Percentiles rank a stretch among this genome's conserved stretches.
Evolutionary conservation across 2,113 vertebrate genomes (phyloP).

Genomic region (Melozone crissalis): DNA sequence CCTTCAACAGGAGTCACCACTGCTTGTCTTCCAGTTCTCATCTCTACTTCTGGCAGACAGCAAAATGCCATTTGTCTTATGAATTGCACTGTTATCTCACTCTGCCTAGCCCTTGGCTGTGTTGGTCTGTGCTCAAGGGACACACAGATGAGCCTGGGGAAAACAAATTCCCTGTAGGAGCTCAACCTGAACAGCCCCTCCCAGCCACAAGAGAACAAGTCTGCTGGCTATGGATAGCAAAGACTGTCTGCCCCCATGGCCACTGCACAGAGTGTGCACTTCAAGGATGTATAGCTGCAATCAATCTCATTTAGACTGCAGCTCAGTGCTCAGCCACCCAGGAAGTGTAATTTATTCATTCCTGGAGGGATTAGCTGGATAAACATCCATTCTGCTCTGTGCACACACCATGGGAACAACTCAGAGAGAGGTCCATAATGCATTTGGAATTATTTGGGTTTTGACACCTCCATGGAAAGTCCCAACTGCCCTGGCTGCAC

Average conservation of each 20-base stretch:
- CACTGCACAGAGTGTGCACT: background rate
- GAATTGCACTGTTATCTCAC: background rate
- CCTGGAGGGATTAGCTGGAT: conserved; percentile 43
- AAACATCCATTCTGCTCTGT: conserved; percentile 34
- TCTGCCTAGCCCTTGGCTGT: background rate
- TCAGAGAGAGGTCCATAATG: background rate
- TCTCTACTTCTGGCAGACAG: background rate
- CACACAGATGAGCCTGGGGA: background rate
- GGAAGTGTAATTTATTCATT: conserved; percentile 24
- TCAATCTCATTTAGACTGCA: conserved; percentile 40
- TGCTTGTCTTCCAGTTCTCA: background rate
- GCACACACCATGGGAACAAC: background rate
- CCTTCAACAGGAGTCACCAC: background rate
- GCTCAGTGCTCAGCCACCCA: background rate
- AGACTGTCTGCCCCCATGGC: background rate
- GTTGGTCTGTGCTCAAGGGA: background rate
- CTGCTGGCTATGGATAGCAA: background rate
- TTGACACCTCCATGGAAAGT: background rate
- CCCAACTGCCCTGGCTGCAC: background rate
- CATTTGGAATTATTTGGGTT: background rate
- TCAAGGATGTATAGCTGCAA: background rate
- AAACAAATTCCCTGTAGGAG: background rate
- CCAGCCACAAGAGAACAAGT: background rate
- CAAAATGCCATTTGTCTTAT: background rate
- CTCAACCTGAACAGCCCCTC: background rate